Base-by-base conservation (phyloP, 1,140 invertebrate genomes). In the Anastatus disparis region DNA sequence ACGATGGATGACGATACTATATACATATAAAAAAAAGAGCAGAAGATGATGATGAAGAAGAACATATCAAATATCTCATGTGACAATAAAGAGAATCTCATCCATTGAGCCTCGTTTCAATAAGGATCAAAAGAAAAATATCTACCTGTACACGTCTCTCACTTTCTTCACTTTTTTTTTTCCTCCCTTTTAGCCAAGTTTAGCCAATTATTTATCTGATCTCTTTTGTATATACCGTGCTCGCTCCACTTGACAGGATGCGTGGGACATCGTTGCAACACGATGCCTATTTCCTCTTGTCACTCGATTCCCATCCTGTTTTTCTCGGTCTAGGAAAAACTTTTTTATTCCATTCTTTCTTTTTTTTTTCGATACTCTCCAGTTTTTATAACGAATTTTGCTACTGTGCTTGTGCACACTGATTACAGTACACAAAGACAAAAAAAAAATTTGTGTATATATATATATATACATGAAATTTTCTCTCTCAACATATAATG, bases 141-240 rank as follows among this genome's bases (percentile, higher is more conserved):
- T 77, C 76, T 80, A 84, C 82, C 82, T 85, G 82, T 81, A 73
- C 75, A n/a, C n/a, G n/a, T n/a, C n/a, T n/a, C n/a, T n/a, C n/a
- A n/a, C n/a, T n/a, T n/a, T n/a, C n/a, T n/a, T n/a, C n/a, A n/a
- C n/a, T n/a, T n/a, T n/a, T n/a, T n/a, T n/a, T n/a, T n/a, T n/a
- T n/a, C n/a, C n/a, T n/a, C n/a, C n/a, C n/a, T n/a, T n/a, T n/a
- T n/a, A n/a, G n/a, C 69, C 74, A 29, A 42, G 70, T 22, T 76
- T 79, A 85, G 83, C 82, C 84, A 85, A 86, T 85, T 86, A 86
- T 85, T 83, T 83, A 83, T 84, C 84, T 78, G 79, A 79, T 80
- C 76, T 78, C 74, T 75, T 83, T 85, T 86, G 80, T 84, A 73
- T n/a, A n/a, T 56, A 58, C n/a, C 17, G n/a, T 24, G 27, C 42